These are phyloP conservation scores for Glyphotaelius pellucidus DNA, from an alignment of 2,888 invertebrate genomes.

Conservation along the genomic window DNA sequence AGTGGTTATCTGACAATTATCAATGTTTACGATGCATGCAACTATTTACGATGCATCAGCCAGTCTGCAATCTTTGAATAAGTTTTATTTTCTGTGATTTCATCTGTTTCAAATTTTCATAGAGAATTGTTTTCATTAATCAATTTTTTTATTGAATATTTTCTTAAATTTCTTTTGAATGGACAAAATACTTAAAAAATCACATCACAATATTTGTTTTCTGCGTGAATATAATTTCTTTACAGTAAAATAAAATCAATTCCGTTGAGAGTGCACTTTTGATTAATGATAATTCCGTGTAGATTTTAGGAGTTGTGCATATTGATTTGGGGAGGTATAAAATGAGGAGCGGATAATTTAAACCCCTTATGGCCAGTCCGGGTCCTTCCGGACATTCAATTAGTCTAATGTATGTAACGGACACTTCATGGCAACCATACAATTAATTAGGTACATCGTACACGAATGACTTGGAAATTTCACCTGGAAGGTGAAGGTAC, in stretches of 20 bases:
- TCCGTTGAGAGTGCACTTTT: neutral
- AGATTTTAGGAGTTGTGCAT: neutral
- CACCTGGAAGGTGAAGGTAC: neutral
- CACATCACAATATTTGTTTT: too few species aligned
- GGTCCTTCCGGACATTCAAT: neutral
- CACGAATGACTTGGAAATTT: neutral
- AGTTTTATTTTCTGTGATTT: too few species aligned
- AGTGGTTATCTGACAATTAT: too few species aligned
- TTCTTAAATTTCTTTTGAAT: too few species aligned
- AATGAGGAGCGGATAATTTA: neutral
- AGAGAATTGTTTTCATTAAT: too few species aligned
- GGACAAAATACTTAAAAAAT: too few species aligned
- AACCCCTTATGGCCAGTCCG: neutral
- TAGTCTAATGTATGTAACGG: constrained; percentile 20
- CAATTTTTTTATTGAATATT: too few species aligned
- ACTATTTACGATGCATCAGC: too few species aligned
- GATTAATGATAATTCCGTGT: neutral
- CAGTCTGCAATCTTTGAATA: too few species aligned
- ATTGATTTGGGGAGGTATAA: neutral
- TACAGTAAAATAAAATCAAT: neutral
- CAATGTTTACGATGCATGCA: too few species aligned
- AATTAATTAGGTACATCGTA: neutral
- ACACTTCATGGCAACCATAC: neutral
- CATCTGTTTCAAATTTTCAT: too few species aligned
- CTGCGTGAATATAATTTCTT: neutral